phyloP scores from a whole-genome alignment of 2,888 invertebrate species.

The Bembecia ichneumoniformis region DNA sequence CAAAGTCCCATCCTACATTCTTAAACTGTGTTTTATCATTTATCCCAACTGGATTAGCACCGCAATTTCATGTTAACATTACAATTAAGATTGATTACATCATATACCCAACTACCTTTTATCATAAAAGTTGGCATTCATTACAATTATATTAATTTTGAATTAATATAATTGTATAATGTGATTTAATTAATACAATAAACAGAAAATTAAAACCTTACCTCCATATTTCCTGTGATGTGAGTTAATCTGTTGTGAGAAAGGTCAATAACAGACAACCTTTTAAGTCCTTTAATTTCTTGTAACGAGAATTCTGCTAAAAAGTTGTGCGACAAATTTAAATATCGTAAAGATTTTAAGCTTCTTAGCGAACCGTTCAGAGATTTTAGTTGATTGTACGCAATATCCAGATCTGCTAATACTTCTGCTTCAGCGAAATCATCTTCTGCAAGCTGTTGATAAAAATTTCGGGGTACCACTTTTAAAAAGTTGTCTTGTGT shows the following conservation, averaged over 20 bases:
- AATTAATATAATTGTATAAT: no score
- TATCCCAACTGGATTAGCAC: no score
- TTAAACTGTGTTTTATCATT: no score
- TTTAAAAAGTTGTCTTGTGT: no score
- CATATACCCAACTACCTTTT: no score
- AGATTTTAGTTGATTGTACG: conserved; percentile 79
- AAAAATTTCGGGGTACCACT: no score
- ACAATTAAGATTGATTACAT: no score
- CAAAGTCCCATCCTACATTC: no score
- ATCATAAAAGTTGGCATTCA: no score
- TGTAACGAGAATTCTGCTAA: conserved; percentile 84
- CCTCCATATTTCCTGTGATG: conserved; percentile 77
- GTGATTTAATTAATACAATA: no score
- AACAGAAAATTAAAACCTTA: conserved; percentile 34
- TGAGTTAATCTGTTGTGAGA: conserved; percentile 82
- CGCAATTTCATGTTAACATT: no score
- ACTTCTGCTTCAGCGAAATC: conserved; percentile 82
- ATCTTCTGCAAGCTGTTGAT: conserved; percentile 76
- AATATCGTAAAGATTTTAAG: conserved; percentile 75
- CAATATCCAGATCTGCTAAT: conserved; percentile 79
- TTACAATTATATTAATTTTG: no score
- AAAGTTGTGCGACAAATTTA: conserved; percentile 83
- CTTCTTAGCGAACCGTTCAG: conserved; percentile 82
- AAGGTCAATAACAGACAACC: conserved; percentile 80
- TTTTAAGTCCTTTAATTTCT: conserved; percentile 81